Percentiles rank a stretch among this genome's conserved stretches.
Evolutionary conservation across 2,113 vertebrate species (phyloP).

Genomic region (Sterna hirundo): DNA sequence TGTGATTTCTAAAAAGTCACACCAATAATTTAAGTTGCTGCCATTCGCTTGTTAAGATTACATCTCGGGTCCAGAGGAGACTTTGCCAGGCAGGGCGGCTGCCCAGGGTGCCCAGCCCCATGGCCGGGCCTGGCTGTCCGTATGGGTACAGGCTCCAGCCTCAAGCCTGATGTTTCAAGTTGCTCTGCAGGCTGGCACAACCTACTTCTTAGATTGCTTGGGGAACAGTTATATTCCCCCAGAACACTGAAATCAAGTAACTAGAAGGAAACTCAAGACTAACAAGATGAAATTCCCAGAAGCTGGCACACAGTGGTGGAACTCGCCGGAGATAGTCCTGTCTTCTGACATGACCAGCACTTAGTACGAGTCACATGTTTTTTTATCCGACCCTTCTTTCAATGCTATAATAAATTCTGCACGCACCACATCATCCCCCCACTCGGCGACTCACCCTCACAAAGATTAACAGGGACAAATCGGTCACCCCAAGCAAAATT

Average conservation of each 20-base stretch:
- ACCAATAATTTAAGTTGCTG: not conserved
- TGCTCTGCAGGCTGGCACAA: not conserved
- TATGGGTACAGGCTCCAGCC: not conserved
- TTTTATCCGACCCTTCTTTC: not conserved
- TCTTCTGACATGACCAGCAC: not conserved
- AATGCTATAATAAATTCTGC: not conserved
- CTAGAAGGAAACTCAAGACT: not conserved
- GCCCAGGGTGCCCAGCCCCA: not conserved
- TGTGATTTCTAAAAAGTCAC: not conserved
- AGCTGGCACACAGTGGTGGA: not conserved
- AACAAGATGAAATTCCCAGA: not conserved
- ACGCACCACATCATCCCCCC: not conserved
- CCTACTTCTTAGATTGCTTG: not conserved
- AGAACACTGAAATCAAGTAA: not conserved
- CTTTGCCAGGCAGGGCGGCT: rapidly evolving
- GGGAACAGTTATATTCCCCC: not conserved
- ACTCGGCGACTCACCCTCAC: not conserved
- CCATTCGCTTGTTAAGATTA: not conserved
- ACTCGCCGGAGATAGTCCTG: not conserved
- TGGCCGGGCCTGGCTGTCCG: rapidly evolving
- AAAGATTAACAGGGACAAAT: not conserved
- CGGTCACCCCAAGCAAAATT: not conserved
- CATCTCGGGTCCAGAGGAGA: not conserved
- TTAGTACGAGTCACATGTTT: not conserved
- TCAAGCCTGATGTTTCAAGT: not conserved